Conservation (phyloP, 2,888 invertebrate genomes). For the Hyppa rectilinea region DNA sequence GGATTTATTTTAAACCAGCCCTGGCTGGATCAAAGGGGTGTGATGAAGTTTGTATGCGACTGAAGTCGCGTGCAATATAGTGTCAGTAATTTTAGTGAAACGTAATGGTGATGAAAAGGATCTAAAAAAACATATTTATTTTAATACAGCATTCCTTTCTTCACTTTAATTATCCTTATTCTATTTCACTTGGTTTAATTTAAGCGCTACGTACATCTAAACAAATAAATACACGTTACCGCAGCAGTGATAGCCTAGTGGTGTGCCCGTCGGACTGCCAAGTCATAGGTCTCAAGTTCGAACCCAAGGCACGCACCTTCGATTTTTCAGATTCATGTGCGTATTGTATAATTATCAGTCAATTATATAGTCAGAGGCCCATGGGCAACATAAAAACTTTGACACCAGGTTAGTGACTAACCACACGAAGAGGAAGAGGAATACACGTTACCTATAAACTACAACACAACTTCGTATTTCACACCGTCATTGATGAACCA, state of each 20-base stretch:
- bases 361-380: too few relatives aligned
- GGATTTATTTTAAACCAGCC: neutral
- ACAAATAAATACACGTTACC: conserved; percentile 27
- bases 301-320: too few relatives aligned
- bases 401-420: too few relatives aligned
- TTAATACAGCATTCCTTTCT: neutral
- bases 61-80: neutral
- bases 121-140: conserved; percentile 11
- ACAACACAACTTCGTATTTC: conserved; percentile 81
- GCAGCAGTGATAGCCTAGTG: too few relatives aligned
- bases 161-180: neutral
- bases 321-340: too few relatives aligned
- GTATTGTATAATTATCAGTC: too few relatives aligned
- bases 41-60: too few relatives aligned
- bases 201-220: conserved; percentile 5
- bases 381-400: too few relatives aligned
- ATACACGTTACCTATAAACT: too few relatives aligned
- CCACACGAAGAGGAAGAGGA: too few relatives aligned
- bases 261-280: too few relatives aligned
- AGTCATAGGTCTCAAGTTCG: too few relatives aligned
- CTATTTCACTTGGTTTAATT: conserved; percentile 18
- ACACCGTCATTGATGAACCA: conserved; percentile 83
- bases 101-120: neutral
- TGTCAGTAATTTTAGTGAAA: neutral
- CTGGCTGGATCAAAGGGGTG: neutral